Evolutionary conservation across 2,888 invertebrate genomes (phyloP).

Genomic region (Cephus sareptanus): DNA sequence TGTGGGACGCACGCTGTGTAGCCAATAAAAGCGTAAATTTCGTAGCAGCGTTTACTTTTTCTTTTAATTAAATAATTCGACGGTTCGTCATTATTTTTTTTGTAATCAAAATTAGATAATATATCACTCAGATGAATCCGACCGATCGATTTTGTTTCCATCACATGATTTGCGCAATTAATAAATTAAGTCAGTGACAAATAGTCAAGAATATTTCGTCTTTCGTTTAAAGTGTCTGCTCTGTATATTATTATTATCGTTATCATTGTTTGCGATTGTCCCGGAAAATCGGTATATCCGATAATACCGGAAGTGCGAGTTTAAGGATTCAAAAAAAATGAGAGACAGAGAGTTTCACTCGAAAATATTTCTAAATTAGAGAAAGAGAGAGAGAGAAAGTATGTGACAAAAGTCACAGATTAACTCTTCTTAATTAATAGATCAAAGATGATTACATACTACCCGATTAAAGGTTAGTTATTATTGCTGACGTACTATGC

Average conservation of each 20-base stretch:
- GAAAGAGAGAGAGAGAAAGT: not conserved
- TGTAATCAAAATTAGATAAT: too few species aligned
- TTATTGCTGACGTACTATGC: constrained; percentile 15
- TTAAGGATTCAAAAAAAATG: not conserved
- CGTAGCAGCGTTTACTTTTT: not conserved
- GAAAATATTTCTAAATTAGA: not conserved
- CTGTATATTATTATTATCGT: not conserved
- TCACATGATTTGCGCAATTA: not conserved
- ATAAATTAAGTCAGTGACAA: not conserved
- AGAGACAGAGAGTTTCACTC: not conserved
- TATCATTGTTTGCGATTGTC: not conserved
- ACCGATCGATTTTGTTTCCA: not conserved
- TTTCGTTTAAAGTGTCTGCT: not conserved
- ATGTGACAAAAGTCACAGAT: not conserved
- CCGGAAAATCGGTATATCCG: not conserved
- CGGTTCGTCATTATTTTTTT: not conserved
- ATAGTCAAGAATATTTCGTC: not conserved
- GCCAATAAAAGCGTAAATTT: not conserved
- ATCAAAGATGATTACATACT: constrained; percentile 7
- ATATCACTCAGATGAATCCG: not conserved
- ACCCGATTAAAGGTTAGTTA: constrained; percentile 8
- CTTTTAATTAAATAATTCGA: not conserved
- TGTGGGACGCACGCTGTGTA: not conserved
- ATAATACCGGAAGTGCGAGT: not conserved
- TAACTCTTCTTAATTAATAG: not conserved